Evolutionary conservation across 2,888 invertebrate genomes (phyloP).

Genomic region (Hecatera dysodea): DNA sequence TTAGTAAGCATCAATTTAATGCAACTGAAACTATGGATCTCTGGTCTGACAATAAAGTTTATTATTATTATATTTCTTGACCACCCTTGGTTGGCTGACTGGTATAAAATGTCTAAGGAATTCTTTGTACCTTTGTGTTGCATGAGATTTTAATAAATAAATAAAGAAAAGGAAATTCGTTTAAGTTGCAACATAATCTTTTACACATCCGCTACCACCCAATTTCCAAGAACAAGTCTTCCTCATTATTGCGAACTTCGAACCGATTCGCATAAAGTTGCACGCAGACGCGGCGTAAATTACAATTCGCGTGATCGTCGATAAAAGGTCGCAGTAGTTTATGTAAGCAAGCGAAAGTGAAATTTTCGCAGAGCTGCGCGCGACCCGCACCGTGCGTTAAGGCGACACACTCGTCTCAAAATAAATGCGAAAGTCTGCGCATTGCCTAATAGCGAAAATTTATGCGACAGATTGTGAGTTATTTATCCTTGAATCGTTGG

Average conservation of each 20-base stretch:
- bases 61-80: no score
- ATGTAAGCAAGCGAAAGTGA: constrained; percentile 87
- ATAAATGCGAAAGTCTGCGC: constrained; percentile 28
- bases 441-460: constrained; percentile 16
- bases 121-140: no score
- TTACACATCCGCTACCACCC: background rate
- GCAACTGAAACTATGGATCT: no score
- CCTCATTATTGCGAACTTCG: constrained; percentile 15
- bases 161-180: background rate
- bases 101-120: no score
- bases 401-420: constrained; percentile 59
- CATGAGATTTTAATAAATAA: no score
- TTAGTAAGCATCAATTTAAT: no score
- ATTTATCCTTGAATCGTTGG: constrained; percentile 47
- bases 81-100: no score
- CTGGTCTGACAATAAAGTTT: no score
- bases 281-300: constrained; percentile 41
- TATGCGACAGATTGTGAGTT: constrained; percentile 27
- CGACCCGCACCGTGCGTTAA: constrained; percentile 65
- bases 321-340: constrained; percentile 80
- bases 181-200: background rate
- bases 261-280: constrained; percentile 14
- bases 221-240: background rate
- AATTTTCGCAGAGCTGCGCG: constrained; percentile 71
- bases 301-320: constrained; percentile 61